Base-by-base conservation (phyloP, 1,140 invertebrate species). In the Gonioctena quinquepunctata region DNA sequence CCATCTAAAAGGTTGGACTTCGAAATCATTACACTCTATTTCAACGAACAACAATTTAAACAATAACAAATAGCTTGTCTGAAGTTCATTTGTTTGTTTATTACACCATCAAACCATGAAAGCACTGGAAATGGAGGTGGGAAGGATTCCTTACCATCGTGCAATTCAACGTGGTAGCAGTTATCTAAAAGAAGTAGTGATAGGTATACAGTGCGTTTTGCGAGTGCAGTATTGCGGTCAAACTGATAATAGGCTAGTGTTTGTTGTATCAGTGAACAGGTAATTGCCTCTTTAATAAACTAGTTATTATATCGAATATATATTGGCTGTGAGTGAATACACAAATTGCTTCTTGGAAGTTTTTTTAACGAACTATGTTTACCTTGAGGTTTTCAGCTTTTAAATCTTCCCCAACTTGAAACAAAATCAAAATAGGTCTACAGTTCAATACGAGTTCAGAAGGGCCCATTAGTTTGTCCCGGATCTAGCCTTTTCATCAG, bases 41-140 rank as follows among this genome's bases (percentile, higher is more conserved):
- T 54, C 11, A 54, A 54, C 19, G 1, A 54, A 54, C 52, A 54
- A 54, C 52, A 54, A 54, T 54, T 23, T 8, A 54, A 54, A 54
- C 22, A 21, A 54, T 54, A 54, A 54, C 19, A 54, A 54, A 23
- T 54, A 23, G 52, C 22, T 54, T 54, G 52, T 54, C 18, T 21
- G 52, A 54, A 54, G 19, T 54, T 54, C 52, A 54, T 54, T 54
- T 23, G 22, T 54, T 54, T 54, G 52, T n/a, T 54, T 18, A 54
- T 54, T 54, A 54, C 52, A 54, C 52, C 52, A 54, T 54, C 52
- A 54, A 54, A 54, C 18, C 52, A 54, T 54, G 52, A 54, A 54
- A 54, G 19, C 22, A 42, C 6, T 7, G 6, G 33, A n/a, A 42
- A 7, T 42, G 6, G n/a, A 54, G 52, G 52, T 54, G 52, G 52